Base-by-base conservation (phyloP, 2,888 invertebrate genomes). In the Arctia plantaginis region DNA sequence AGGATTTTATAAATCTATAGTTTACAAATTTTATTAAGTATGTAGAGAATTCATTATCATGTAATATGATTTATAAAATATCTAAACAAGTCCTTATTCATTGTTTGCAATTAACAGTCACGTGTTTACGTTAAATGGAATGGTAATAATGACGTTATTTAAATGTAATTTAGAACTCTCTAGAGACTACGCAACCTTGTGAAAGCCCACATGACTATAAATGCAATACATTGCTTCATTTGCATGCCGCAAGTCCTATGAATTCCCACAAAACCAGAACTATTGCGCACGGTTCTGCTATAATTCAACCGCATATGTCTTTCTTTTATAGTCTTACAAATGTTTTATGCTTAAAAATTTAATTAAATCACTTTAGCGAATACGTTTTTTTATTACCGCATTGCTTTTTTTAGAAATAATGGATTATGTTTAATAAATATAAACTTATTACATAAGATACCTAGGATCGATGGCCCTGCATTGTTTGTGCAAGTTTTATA, bases 211-310 rank as follows among this genome's bases (percentile, higher is more conserved):
- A 74, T 72, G 69, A 82, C 80, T 81, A 86, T 87, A 88, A 89
- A 88, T 84, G 84, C 80, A 87, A 87, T 85, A 87, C 88, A 88
- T 87, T 87, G 81, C 88, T 88, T 86, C 88, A 90, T 90, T 89
- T 87, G 85, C 88, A 89, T 90, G 87, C 90, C 83, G 76, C 82
- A 83, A 78, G 81, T 80, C 73, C 73, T 76, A 66, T 75, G 68
- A 74, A 80, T 80, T 80, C 79, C 79, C 71, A 80, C 77, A 79
- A 73, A 80, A 84, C 77, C 73, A 77, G 72, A 80, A 84, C 80
- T 78, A 83, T 76, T 80, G 86, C 85, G 83, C 90, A 90, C 90
- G 90, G 85, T 84, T 82, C 83, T 64, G 80, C 86, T 81, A 88
- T 89, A 89, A 89, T 80, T 88, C 84, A 76, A 77, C 83, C 75